Evolutionary conservation across 1,140 invertebrate genomes (phyloP), one percentile per base, ranked within the genome.

Genomic region (Bombus vancouverensis): DNA sequence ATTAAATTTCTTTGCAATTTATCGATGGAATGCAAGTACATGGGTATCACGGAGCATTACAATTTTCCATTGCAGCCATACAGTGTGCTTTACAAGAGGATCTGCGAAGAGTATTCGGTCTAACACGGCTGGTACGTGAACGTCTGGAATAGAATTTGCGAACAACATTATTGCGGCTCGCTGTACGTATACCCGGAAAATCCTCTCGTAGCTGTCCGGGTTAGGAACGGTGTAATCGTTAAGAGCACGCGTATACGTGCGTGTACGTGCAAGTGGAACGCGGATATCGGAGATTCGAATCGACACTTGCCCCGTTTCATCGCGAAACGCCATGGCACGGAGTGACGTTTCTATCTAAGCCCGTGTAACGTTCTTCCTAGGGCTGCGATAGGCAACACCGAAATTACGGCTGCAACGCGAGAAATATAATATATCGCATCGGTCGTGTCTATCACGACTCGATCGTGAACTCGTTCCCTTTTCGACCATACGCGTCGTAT

Each of bases 201-300:
- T 65, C 57, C 44, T 34, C 42, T 62, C 44, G 70, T 57, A 68
- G 22, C 65, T 83, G 73, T 77, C 62, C 47, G 39, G 22, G 47
- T 25, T 34, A 53, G 47, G 22, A 53, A 53, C 47, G 47, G 62
- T 53, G 65, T 57, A 68, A 68, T 82, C 81, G 81, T 75, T 82
- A 82, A 47, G 71, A 66, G 71, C 18, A 53, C 47, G 47, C 47
- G 59, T 28, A n/a, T 53, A 57, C 44, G 44, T 34, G 66, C 59
- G 66, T 47, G 62, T 42, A 75, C 57, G 22, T 59, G 81, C 71
- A 53, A 12, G 62, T 3, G 53, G 34, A 34, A 68, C 22, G 65
- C 65, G 85, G 85, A 77, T 83, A 86, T 86, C 85, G 73, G 62
- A 70, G 84, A 86, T 83, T 76, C 73, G 80, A 66, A 77, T 86